These are phyloP conservation scores for Gymnocypris eckloni DNA, from an alignment of 2,797 vertebrate species.

Conservation along the genomic window DNA sequence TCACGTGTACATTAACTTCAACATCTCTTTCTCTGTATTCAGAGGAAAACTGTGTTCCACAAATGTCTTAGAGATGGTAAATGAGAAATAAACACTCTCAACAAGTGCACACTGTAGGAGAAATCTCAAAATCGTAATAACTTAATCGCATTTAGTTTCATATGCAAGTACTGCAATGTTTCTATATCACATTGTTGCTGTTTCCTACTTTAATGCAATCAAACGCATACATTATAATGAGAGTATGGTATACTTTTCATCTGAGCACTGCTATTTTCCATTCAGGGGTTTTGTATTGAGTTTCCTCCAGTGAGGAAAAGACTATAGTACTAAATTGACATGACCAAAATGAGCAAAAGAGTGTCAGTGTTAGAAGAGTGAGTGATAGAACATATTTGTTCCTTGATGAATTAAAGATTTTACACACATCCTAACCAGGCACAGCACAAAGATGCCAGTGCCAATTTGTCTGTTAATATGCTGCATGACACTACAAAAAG, in stretches of 20 bases:
- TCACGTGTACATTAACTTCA: slow-evolving; percentile 12
- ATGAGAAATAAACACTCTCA: background rate
- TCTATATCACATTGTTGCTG: slow-evolving; percentile 14
- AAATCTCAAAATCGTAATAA: background rate
- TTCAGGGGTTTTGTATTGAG: slow-evolving; percentile 71
- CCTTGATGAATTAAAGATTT: background rate
- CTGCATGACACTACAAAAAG: background rate
- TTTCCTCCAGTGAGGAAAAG: slow-evolving; percentile 50
- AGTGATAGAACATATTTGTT: background rate
- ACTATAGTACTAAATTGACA: slow-evolving; percentile 58
- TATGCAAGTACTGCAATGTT: background rate
- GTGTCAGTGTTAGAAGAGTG: background rate
- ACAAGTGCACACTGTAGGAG: background rate
- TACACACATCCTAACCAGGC: too few species aligned
- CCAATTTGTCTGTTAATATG: background rate
- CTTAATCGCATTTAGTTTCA: background rate
- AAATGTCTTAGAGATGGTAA: background rate
- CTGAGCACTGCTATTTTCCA: slow-evolving; percentile 69
- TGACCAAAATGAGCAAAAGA: background rate
- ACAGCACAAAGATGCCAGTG: background rate
- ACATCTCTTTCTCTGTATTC: background rate
- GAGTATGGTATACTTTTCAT: slow-evolving; percentile 68
- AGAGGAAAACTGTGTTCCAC: background rate
- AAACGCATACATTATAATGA: slow-evolving; percentile 64
- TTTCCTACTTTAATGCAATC: slow-evolving; percentile 58